A percentile compares a stretch with the other conserved stretches of the same genome.
Evolutionary conservation across 2,797 vertebrate genomes (phyloP).

Genomic region (Danio tinwini): DNA sequence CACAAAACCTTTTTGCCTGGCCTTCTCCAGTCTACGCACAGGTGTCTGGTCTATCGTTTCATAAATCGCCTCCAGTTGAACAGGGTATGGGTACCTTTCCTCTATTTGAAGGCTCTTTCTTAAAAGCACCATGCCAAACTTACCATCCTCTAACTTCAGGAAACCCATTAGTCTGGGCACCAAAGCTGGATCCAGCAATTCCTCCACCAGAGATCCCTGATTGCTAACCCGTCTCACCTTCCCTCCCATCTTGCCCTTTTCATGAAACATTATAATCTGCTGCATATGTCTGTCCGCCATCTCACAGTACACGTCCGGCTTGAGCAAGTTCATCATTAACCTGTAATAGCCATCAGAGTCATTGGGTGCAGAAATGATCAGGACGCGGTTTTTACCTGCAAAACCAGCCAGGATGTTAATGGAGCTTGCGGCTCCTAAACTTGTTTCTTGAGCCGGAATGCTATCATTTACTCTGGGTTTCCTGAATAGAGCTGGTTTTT

Average conservation of each 20-base stretch:
- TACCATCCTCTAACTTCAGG: conserved; percentile 85
- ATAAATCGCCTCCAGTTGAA: conserved; percentile 86
- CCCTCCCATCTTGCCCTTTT: conserved; percentile 79
- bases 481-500: conserved; percentile 63
- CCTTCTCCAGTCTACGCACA: conserved; percentile 84
- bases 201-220: conserved; percentile 82
- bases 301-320: conserved; percentile 84
- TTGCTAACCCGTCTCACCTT: conserved; percentile 81
- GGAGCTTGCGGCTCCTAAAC: conserved; percentile 74
- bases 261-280: conserved; percentile 86
- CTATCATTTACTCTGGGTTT: conserved; percentile 58
- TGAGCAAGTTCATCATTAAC: conserved; percentile 86
- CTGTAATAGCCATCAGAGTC: conserved; percentile 85
- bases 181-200: conserved; percentile 77
- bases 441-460: conserved; percentile 76
- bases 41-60: conserved; percentile 85
- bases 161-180: conserved; percentile 85
- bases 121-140: conserved; percentile 87
- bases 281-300: conserved; percentile 87
- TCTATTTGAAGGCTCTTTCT: conserved; percentile 87
- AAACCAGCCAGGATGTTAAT: conserved; percentile 85
- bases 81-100: conserved; percentile 87
- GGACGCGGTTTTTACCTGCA: conserved; percentile 84
- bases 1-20: conserved; percentile 86
- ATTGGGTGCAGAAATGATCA: conserved; percentile 86